Evolutionary conservation across 2,888 invertebrate genomes (phyloP).

Genomic region (Drosophila buzzatii): DNA sequence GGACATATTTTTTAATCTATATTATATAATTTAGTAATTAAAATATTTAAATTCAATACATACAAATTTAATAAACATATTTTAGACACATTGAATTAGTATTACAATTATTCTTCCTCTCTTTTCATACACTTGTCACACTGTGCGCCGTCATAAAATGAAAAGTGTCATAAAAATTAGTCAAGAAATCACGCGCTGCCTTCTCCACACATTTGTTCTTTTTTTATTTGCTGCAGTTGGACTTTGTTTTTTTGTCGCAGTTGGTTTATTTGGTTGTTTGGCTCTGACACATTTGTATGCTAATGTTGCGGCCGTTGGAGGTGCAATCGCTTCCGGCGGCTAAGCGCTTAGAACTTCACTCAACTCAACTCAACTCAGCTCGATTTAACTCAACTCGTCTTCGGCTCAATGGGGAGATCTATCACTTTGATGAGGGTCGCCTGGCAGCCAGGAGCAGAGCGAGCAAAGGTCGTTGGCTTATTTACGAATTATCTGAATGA

Average conservation of each 20-base stretch:
- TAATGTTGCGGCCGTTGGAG: conserved; percentile 64
- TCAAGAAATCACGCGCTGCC: conserved; percentile 78
- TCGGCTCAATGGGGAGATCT: conserved; percentile 64
- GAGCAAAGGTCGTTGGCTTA: conserved; percentile 46
- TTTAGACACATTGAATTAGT: background rate
- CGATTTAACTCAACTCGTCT: conserved; percentile 21
- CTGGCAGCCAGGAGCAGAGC: conserved; percentile 9
- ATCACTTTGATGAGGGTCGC: conserved; percentile 76
- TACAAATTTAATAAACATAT: too few relatives aligned
- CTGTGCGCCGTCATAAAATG: conserved; percentile 63
- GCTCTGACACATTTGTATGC: conserved; percentile 81
- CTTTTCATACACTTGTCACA: conserved; percentile 5
- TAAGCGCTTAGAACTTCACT: conserved; percentile 61
- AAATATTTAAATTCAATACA: too few relatives aligned
- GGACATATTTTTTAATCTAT: too few relatives aligned
- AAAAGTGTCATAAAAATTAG: conserved; percentile 82
- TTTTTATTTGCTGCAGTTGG: conserved; percentile 17
- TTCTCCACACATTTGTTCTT: conserved; percentile 19
- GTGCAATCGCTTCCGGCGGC: conserved; percentile 70
- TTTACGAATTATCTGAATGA: conserved; percentile 56
- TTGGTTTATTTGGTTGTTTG: conserved; percentile 61
- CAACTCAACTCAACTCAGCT: conserved; percentile 16
- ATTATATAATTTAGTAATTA: too few relatives aligned
- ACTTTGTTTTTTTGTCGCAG: conserved; percentile 32
- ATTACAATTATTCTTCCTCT: background rate